Conservation (phyloP, 2,888 invertebrate genomes). For the Automeris io region DNA sequence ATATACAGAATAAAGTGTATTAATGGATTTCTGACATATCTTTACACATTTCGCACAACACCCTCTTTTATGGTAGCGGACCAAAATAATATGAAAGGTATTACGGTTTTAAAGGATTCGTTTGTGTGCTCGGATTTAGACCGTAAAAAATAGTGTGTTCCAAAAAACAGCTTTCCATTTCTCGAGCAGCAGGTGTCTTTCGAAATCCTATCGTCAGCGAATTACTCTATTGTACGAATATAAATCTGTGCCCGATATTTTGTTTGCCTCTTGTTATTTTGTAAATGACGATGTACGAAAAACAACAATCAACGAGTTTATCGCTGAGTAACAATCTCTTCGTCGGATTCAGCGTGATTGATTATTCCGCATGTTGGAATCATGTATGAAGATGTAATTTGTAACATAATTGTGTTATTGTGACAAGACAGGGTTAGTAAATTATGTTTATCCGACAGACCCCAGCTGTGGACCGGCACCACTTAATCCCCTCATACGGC, state of each 20-base stretch:
- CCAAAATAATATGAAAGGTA: background rate
- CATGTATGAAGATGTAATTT: slow-evolving; percentile 1
- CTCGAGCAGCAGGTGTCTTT: slow-evolving; percentile 62
- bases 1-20: background rate
- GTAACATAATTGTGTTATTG: slow-evolving; percentile 2
- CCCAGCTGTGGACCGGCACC: slow-evolving; percentile 7
- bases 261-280: slow-evolving; percentile 48
- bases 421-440: slow-evolving; percentile 3
- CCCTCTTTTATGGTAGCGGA: background rate
- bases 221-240: slow-evolving; percentile 58
- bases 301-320: background rate
- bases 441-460: slow-evolving; percentile 8
- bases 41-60: background rate
- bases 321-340: background rate
- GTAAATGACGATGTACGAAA: slow-evolving; percentile 10
- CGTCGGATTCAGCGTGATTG: background rate
- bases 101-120: background rate
- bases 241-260: slow-evolving; percentile 48
- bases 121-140: background rate
- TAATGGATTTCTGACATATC: slow-evolving; percentile 1
- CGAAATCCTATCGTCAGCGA: slow-evolving; percentile 62
- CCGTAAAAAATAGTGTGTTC: slow-evolving; percentile 12
- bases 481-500: slow-evolving; percentile 3
- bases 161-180: slow-evolving; percentile 49
- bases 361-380: background rate